A percentile compares a stretch with the other conserved stretches of the same genome.
These are phyloP conservation scores for Campylomormyrus numenius DNA, from an alignment of 2,113 vertebrate genomes.

Conservation along the genomic window DNA sequence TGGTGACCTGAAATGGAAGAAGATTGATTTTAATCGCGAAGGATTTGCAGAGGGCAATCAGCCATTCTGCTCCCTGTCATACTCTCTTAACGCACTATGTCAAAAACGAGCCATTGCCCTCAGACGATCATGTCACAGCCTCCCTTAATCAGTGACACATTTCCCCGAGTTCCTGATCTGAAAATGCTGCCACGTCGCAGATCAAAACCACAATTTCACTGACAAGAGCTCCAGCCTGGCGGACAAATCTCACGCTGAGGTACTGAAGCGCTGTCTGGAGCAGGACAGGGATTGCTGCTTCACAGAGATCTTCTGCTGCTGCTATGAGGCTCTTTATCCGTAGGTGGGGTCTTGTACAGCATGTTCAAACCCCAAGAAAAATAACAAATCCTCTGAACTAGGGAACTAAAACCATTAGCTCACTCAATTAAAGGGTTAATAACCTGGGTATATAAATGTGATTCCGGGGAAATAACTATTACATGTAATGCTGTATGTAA, in stretches of 20 bases:
- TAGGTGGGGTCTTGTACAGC: not conserved
- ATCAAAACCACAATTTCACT: not conserved
- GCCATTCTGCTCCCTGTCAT: not conserved
- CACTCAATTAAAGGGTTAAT: not conserved
- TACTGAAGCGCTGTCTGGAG: not conserved
- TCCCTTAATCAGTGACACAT: not conserved
- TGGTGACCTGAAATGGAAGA: not conserved
- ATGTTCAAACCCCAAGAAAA: not conserved
- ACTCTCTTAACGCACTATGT: not conserved
- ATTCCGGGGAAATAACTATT: not conserved
- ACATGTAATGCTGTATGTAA: not conserved
- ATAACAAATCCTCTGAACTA: not conserved
- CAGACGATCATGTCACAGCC: not conserved
- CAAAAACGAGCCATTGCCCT: not conserved
- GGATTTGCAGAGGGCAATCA: not conserved
- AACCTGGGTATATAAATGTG: not conserved
- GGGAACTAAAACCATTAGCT: not conserved
- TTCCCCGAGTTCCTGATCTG: not conserved
- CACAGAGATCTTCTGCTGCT: not conserved
- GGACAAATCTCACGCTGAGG: not conserved
- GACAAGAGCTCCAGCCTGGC: not conserved
- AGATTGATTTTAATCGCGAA: not conserved
- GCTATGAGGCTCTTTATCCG: not conserved
- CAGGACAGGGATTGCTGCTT: not conserved
- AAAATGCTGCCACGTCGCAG: not conserved